Conservation (phyloP, 53 echinoderm and acorn worm species). For the Echinarachnius parma region DNA sequence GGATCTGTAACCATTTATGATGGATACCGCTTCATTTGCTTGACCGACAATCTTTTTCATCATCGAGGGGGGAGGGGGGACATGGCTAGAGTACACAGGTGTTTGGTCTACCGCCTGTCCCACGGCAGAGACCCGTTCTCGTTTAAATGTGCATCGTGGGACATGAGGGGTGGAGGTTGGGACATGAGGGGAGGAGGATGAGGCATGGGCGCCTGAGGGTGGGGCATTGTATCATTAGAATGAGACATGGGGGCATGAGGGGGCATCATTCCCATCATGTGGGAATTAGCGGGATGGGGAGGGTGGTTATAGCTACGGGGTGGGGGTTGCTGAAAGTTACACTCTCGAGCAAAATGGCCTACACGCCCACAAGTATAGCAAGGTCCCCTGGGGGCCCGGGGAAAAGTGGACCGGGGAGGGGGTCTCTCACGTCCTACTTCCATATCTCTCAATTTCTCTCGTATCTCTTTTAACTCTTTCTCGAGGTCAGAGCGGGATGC, state of each 20-base stretch:
- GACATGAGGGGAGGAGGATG: background rate
- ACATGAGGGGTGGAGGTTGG: too few relatives aligned
- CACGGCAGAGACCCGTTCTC: constrained; percentile 20
- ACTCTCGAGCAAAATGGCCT: constrained; percentile 34
- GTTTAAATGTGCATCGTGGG: constrained; percentile 48
- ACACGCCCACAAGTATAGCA: constrained; percentile 28
- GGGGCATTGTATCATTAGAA: too few relatives aligned
- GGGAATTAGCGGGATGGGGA: background rate
- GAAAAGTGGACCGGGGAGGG: too few relatives aligned
- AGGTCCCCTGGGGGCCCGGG: background rate
- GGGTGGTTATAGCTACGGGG: too few relatives aligned
- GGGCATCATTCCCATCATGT: background rate
- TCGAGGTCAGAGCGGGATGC: constrained; percentile 1
- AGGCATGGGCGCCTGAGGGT: too few relatives aligned
- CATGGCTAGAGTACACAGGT: too few relatives aligned
- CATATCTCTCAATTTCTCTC: constrained; percentile 9
- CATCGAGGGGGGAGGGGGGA: background rate
- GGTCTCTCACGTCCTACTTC: too few relatives aligned
- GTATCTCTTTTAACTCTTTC: background rate
- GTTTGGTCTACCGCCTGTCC: constrained; percentile 13
- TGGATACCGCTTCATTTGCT: constrained; percentile 19
- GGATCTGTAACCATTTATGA: background rate
- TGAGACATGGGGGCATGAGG: background rate
- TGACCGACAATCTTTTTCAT: constrained; percentile 10
- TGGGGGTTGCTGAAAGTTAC: background rate